Evolutionary conservation across 2,113 vertebrate genomes (phyloP).

Genomic region (Pelusios castaneus): DNA sequence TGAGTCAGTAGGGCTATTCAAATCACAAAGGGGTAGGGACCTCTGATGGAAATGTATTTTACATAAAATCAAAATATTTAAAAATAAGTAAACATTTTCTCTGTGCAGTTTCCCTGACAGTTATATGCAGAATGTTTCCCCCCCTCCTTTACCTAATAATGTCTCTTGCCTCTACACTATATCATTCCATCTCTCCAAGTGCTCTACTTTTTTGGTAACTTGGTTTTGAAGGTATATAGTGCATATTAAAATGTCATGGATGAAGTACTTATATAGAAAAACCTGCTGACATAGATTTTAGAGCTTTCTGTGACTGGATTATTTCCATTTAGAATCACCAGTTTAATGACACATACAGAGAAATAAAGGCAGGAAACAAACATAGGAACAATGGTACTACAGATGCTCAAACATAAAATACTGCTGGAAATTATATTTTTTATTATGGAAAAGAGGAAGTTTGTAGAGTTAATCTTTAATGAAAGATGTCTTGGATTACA

Average conservation of each 20-base stretch:
- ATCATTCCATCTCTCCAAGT: neutral
- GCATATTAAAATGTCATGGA: neutral
- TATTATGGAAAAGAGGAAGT: neutral
- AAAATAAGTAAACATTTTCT: neutral
- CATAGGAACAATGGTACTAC: neutral
- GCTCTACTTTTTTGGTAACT: neutral
- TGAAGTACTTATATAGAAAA: neutral
- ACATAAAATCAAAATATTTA: neutral
- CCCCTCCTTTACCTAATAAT: neutral
- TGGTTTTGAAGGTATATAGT: neutral
- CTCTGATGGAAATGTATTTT: neutral
- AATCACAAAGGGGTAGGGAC: neutral
- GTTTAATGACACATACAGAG: neutral
- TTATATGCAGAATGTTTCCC: neutral
- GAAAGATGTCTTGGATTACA: neutral
- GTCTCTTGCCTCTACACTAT: neutral
- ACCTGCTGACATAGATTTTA: accelerated
- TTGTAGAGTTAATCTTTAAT: neutral
- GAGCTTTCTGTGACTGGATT: neutral
- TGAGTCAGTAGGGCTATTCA: neutral
- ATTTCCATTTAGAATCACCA: neutral
- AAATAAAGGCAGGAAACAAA: neutral
- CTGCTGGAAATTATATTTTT: neutral
- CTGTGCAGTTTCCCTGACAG: neutral
- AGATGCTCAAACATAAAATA: accelerated